Conservation (phyloP, 2,797 vertebrate genomes). For the Eulemur albifrons region DNA sequence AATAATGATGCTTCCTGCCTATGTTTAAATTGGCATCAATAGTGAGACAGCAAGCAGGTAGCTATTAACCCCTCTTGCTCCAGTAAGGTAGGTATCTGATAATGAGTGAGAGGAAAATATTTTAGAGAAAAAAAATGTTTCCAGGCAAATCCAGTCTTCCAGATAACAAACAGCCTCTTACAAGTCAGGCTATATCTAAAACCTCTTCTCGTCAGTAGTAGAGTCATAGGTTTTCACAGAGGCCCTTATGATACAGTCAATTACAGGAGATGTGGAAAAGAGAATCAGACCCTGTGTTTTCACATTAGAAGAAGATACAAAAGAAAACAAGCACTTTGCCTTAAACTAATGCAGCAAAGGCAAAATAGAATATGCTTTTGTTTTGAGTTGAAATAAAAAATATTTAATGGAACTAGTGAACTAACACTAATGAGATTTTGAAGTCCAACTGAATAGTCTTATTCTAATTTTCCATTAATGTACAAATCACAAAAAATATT, state of each 20-base stretch:
- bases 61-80: background rate
- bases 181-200: background rate
- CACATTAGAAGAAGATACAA: background rate
- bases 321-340: background rate
- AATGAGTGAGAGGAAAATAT: background rate
- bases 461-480: background rate
- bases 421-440: background rate
- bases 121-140: background rate
- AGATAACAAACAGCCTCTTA: background rate
- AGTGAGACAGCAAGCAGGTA: background rate
- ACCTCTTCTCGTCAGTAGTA: background rate
- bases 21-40: background rate
- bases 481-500: background rate
- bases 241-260: background rate
- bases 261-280: background rate
- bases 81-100: background rate
- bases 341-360: background rate
- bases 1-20: background rate
- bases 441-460: background rate
- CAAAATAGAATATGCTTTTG: background rate
- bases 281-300: background rate
- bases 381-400: background rate
- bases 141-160: background rate
- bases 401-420: background rate
- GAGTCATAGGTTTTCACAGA: background rate